These are phyloP conservation scores for Porphyrio hochstetteri DNA, from an alignment of 2,113 vertebrate genomes.

Conservation along the genomic window DNA sequence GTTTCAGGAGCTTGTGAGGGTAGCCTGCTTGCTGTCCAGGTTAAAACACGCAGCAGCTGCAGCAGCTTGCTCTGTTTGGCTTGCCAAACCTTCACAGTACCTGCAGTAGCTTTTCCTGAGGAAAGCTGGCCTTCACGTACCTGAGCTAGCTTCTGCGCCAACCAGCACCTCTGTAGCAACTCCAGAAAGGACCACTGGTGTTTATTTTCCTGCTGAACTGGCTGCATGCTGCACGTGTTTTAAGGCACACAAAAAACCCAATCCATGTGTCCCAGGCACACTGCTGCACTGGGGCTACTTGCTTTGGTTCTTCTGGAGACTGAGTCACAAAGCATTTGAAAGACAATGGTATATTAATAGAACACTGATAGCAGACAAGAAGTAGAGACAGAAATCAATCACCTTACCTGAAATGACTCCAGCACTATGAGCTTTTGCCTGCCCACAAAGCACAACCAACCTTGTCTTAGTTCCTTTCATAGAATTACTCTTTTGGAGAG, in stretches of 20 bases:
- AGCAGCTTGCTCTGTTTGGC: background rate
- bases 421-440: fast-evolving
- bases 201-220: no score
- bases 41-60: background rate
- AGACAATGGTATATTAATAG: background rate
- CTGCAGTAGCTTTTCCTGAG: background rate
- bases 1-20: background rate
- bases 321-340: fast-evolving
- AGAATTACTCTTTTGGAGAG: background rate
- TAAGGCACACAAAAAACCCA: background rate
- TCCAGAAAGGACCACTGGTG: no score
- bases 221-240: background rate
- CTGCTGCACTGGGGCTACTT: background rate
- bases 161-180: no score
- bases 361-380: background rate
- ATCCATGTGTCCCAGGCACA: no score
- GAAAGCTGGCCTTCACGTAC: background rate
- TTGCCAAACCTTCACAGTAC: background rate
- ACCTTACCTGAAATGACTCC: background rate
- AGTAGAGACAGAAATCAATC: background rate
- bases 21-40: background rate
- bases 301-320: background rate
- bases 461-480: background rate
- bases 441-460: background rate
- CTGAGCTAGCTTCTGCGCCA: background rate